A percentile compares a stretch with the other conserved stretches of the same genome.
Evolutionary conservation across 1,140 invertebrate species (phyloP).

Genomic region (Aphelinus certus): DNA sequence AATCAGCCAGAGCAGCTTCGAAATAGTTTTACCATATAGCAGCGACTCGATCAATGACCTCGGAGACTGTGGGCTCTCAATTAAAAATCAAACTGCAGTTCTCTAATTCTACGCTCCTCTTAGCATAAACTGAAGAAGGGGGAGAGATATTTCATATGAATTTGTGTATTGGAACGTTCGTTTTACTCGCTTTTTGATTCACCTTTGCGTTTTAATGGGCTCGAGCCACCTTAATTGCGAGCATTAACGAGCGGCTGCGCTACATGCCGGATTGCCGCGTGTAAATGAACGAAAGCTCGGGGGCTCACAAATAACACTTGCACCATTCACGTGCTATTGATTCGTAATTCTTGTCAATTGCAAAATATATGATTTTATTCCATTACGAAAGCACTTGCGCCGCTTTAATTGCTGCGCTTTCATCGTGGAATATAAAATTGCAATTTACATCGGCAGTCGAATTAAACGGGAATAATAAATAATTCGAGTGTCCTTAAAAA

Average conservation of each 20-base stretch:
- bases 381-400: neutral
- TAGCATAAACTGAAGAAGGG: neutral
- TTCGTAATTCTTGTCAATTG: constrained; percentile 24
- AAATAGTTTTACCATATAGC: too few relatives aligned
- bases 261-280: constrained; percentile 46
- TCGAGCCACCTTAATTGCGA: constrained; percentile 51
- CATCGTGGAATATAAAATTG: too few relatives aligned
- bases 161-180: constrained; percentile 49
- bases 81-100: too few relatives aligned
- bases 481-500: too few relatives aligned
- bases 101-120: too few relatives aligned
- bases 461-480: too few relatives aligned
- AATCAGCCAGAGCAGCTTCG: too few relatives aligned
- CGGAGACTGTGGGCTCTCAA: too few relatives aligned
- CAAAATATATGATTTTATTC: neutral
- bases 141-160: constrained; percentile 37
- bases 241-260: constrained; percentile 55
- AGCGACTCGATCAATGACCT: too few relatives aligned
- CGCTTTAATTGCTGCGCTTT: neutral
- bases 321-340: constrained; percentile 21
- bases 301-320: constrained; percentile 7
- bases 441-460: too few relatives aligned
- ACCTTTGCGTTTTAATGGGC: constrained; percentile 53
- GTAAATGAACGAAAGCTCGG: constrained; percentile 53
- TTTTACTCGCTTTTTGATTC: constrained; percentile 51